Evolutionary conservation across 1,140 invertebrate species (phyloP), one percentile per base, ranked within the genome.

Genomic region (Carposina sasakii): DNA sequence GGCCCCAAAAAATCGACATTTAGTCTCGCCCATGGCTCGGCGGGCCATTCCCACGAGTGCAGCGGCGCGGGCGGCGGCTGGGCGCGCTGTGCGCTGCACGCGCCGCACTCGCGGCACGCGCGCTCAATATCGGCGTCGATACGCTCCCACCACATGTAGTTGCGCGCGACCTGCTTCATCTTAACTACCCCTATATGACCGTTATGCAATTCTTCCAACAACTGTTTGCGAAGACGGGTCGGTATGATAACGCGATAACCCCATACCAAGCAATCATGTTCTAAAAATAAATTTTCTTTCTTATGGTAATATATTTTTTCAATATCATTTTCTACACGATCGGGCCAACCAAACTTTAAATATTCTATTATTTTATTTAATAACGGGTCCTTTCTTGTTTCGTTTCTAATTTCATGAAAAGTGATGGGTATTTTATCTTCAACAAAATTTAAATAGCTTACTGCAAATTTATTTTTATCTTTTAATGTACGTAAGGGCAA

Each of bases 91-190:
- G 20, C 20, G 4, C 4, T 8, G 39, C 48, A 31, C 4, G 20
- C 10, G 9, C 15, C 34, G 5, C 48, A 30, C 19, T 21, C 39
- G 26, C 24, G 39, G 13, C 34, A 37, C 15, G 49, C 19, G 0
- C 40, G 16, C 55, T 85, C 72, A 26, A 86, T 76, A 10, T 85
- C 76, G 0, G 41, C 34, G 55, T 85, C 75, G 4, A 87, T 67
- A 9, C 59, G 52, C 23, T 70, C 74, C 85, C 84, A 88, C 60
- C 67, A 87, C 1, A 81, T 43, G 47, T 73, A 72, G 1, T 41
- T 56, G 1, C 84, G 50, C 5, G 81, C 76, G 4, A 75, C 26
- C 12, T 44, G 20, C 50, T 87, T 87, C 65, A 85, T 87, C 23
- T 71, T 57, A 5, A 74, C 63, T 4, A 85, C 74, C 0, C 85